Evolutionary conservation across 2,888 invertebrate species (phyloP), one percentile per base, ranked within the genome.

Genomic region (Aporophyla lueneburgensis): DNA sequence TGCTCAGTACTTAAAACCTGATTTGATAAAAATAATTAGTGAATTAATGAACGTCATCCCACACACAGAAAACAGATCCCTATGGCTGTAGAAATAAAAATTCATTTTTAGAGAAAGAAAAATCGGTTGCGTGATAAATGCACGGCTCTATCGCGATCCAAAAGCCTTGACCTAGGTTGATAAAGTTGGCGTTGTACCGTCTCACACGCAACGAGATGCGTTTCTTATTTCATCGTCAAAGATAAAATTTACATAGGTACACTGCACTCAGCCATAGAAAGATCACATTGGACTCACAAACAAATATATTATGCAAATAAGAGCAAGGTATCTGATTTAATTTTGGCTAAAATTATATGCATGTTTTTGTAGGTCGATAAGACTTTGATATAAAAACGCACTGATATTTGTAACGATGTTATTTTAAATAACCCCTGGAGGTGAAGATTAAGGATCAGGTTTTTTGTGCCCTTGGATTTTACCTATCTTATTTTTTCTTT

Each of bases 101-200:
- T 62, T 43, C 65, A 71, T 58, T 83, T 81, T 80, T 16, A 49
- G 27, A 66, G 53, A 27, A 69, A 21, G 27, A 46, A 12, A 68
- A 62, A 81, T 76, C 40, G 51, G 53, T 86, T 83, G 86, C 86
- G 86, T 87, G 84, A 80, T 86, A 70, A 87, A 90, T 90, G 91
- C 90, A 90, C 70, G 86, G 71, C 75, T 86, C 89, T 88, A 91
- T 91, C 89, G 80, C 72, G 74, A 81, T 86, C 79, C 75, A 24
- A 74, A 81, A 87, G 74, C 92, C 93, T 93, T 93, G 93, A 94
- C 93, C 93, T 91, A 92, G 88, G 91, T 80, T 86, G 93, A 93
- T 91, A 91, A 89, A 86, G 73, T 61, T 75, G 59, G 81, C 81
- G 85, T 90, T 90, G 78, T 78, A 76, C 76, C 69, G 59, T 63